Conservation (phyloP, 2,113 vertebrate species). For the Peucedramus taeniatus region DNA sequence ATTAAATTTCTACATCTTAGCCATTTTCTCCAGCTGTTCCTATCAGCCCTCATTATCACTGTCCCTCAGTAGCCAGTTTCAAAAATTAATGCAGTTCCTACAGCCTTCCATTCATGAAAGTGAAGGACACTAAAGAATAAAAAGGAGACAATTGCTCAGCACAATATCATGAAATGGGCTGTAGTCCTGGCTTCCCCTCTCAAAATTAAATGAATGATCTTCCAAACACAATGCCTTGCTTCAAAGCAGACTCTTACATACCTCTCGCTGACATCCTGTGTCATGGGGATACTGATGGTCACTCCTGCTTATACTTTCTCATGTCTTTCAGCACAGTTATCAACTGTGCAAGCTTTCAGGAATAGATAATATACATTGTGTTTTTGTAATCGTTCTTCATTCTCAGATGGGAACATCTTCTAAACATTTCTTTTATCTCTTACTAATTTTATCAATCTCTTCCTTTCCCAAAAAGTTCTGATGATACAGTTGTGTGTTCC, state of each 20-base stretch:
- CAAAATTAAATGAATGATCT: not conserved
- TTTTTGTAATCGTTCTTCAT: not conserved
- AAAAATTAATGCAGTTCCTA: not conserved
- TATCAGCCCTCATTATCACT: not conserved
- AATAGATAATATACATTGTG: not conserved
- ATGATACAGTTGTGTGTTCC: not conserved
- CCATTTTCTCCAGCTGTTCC: not conserved
- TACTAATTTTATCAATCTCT: not conserved
- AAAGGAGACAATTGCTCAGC: not conserved
- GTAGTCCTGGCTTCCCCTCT: not conserved
- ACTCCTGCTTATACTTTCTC: not conserved
- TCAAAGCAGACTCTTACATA: not conserved
- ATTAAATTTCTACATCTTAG: not conserved
- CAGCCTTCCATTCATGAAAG: not conserved
- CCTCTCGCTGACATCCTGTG: rapidly evolving
- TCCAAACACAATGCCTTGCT: not conserved
- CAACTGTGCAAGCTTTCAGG: not conserved
- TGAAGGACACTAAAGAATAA: not conserved
- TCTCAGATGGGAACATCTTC: not conserved
- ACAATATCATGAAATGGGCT: not conserved
- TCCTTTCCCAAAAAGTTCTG: not conserved
- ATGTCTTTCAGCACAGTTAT: not conserved
- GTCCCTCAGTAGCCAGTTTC: not conserved
- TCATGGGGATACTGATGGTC: not conserved
- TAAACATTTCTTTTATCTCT: not conserved